Evolutionary conservation across 2,113 vertebrate genomes (phyloP).

Genomic region (Lasiurus cinereus): DNA sequence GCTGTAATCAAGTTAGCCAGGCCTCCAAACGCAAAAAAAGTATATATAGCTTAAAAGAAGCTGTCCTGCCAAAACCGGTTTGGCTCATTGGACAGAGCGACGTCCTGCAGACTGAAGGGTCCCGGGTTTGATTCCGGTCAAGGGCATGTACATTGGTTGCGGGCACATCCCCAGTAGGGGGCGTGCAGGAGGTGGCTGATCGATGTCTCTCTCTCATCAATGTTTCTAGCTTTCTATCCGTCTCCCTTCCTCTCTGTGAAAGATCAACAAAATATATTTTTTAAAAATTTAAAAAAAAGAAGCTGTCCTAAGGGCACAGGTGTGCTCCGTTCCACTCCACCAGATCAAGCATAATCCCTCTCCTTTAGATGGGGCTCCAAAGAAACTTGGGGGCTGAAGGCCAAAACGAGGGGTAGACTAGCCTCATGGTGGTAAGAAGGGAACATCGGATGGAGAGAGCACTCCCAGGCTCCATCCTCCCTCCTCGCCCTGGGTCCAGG

Average conservation of each 20-base stretch:
- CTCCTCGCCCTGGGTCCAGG: not conserved
- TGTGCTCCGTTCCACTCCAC: not conserved
- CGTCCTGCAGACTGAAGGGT: no score
- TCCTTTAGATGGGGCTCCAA: conserved; percentile 28
- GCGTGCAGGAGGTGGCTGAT: no score
- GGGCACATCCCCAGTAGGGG: no score
- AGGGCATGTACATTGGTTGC: no score
- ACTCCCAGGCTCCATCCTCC: not conserved
- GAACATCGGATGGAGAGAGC: not conserved
- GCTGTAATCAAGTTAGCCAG: not conserved
- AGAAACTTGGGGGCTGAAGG: conserved; percentile 1
- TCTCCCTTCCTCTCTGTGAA: no score
- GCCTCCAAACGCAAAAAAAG: conserved; percentile 22
- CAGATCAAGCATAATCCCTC: not conserved
- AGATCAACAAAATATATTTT: no score
- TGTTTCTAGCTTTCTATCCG: no score
- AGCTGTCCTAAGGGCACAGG: not conserved
- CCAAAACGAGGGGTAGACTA: not conserved
- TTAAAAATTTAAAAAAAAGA: no score
- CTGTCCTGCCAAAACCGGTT: not conserved
- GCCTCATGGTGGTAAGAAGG: not conserved
- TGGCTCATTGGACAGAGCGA: no score
- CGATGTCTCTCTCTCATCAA: no score
- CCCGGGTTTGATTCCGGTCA: no score
- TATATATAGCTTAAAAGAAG: conserved; percentile 48